Evolutionary conservation across 2,113 vertebrate genomes (phyloP).

Genomic region (Thamnophis sirtalis): DNA sequence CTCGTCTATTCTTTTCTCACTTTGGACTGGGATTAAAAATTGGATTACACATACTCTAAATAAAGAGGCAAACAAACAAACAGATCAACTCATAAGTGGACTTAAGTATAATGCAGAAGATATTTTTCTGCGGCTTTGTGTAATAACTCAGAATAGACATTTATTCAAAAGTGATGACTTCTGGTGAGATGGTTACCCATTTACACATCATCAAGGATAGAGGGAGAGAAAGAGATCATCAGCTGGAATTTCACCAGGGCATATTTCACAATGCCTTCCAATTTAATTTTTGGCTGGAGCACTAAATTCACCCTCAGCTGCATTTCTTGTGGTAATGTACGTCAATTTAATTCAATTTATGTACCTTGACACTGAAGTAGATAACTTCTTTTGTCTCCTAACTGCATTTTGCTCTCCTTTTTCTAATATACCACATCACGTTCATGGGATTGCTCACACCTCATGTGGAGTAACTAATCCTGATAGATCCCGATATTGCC

Average conservation of each 20-base stretch:
- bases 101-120: background rate
- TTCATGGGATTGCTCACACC: background rate
- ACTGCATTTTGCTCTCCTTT: background rate
- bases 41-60: background rate
- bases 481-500: slow-evolving; percentile 3
- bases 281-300: background rate
- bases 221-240: background rate
- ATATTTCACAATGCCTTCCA: slow-evolving; percentile 11
- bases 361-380: slow-evolving; percentile 9
- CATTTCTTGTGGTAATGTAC: background rate
- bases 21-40: background rate
- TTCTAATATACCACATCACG: background rate
- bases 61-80: background rate
- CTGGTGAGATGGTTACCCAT: background rate
- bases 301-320: background rate
- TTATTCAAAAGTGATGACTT: background rate
- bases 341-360: slow-evolving; percentile 1
- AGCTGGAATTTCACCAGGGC: background rate
- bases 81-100: background rate
- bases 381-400: background rate
- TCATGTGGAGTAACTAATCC: background rate
- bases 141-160: background rate
- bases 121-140: background rate
- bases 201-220: background rate
- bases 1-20: background rate